Base-by-base conservation (phyloP, 2,888 invertebrate species). In the Nemoura dubitans region DNA sequence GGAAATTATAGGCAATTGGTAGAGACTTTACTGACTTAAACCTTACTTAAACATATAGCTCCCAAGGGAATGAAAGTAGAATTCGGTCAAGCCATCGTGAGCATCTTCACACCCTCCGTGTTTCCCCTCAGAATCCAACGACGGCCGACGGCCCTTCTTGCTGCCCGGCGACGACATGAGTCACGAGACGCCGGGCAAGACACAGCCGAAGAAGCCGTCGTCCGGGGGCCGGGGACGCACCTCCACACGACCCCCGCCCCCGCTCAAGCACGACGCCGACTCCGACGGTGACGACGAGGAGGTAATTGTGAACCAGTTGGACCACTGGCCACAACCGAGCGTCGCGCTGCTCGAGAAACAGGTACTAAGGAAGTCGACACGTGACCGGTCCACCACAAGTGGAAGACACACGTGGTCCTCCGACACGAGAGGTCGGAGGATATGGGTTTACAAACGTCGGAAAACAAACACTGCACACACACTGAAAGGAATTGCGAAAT, bases 121-220 rank as follows among this genome's bases (percentile, higher is more conserved):
- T 30, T 5, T 21, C 78, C 43, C 83, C 76, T 36, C 84, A 87
- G 81, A 86, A 36, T 86, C 87, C 90, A 92, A 92, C 2, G 93
- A 93, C 87, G 92, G 92, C 0, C 89, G 92, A 0, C 93, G 93
- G 89, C 92, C 93, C 0, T 93, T 93, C 91, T 90, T 88, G 29
- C 86, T 85, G 10, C 85, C 86, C 59, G 93, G 93, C 0, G 95
- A 95, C 87, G 95, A 95, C 88, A 94, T 94, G 88, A 95, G 94
- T 0, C 95, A 95, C 89, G 95, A 95, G 89, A 95, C 89, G 94
- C 94, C 88, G 90, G 93, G n/a, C 94, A 94, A 2, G 92, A 85
- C 25, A 36, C 80, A 43, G n/a, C 76, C 59, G 16, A 84, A 84
- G 77, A 84, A 81, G 42, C 88, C 87, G 26, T 5, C 25, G 26